Percentiles rank a stretch among this genome's conserved stretches.
Evolutionary conservation across 2,888 invertebrate species (phyloP).

Genomic region (Polymixis lichenea): DNA sequence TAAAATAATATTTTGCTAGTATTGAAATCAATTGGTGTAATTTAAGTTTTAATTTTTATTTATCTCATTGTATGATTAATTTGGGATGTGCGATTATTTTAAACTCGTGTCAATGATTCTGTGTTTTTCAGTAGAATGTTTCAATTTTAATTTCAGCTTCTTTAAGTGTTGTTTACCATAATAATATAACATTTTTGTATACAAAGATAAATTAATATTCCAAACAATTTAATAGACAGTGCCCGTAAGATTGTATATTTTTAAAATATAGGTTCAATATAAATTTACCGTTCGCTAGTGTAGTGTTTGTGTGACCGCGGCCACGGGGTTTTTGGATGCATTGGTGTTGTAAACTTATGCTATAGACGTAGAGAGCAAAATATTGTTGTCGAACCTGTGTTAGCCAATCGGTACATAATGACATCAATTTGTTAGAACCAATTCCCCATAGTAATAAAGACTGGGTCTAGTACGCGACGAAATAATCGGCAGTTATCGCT

Average conservation of each 20-base stretch:
- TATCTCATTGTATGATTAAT: slow-evolving; percentile 43
- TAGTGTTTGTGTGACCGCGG: slow-evolving; percentile 59
- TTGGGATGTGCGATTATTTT: slow-evolving; percentile 49
- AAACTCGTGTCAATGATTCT: slow-evolving; percentile 39
- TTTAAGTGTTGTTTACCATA: slow-evolving; percentile 57
- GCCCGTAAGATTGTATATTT: slow-evolving; percentile 65
- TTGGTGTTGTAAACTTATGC: slow-evolving; percentile 12
- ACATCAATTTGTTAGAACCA: neutral
- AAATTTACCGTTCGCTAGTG: slow-evolving; percentile 67
- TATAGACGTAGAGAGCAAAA: slow-evolving; percentile 19
- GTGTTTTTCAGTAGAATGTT: slow-evolving; percentile 43
- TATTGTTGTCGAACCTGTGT: slow-evolving; percentile 5
- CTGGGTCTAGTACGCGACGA: neutral
- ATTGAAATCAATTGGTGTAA: slow-evolving; percentile 65
- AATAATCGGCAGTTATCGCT: slow-evolving; percentile 2
- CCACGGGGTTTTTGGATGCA: slow-evolving; percentile 4
- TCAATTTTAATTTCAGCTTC: slow-evolving; percentile 56
- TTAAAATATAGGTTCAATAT: slow-evolving; percentile 58
- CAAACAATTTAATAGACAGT: slow-evolving; percentile 62
- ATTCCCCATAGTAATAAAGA: neutral
- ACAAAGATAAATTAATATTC: slow-evolving; percentile 57
- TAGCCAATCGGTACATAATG: neutral
- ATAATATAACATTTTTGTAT: slow-evolving; percentile 58
- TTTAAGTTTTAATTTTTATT: slow-evolving; percentile 66
- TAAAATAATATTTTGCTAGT: slow-evolving; percentile 64